Evolutionary conservation across 1,140 invertebrate species (phyloP).

Genomic region (Zaprionus inermis): DNA sequence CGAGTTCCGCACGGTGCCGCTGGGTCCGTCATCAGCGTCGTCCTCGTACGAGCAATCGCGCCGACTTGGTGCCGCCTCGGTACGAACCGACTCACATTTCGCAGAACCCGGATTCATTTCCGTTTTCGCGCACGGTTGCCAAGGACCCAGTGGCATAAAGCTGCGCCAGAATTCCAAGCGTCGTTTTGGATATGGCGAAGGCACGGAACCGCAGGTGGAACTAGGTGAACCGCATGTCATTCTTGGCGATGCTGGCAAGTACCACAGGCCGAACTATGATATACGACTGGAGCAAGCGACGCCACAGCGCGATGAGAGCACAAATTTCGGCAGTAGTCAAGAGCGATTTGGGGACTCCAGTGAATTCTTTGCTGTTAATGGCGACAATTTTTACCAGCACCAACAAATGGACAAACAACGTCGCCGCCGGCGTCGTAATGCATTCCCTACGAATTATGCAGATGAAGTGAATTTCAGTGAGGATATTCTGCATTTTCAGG

Average conservation of each 20-base stretch:
- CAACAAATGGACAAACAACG: slow-evolving; percentile 52
- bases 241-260: slow-evolving; percentile 61
- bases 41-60: slow-evolving; percentile 66
- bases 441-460: slow-evolving; percentile 22
- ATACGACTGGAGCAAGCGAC: slow-evolving; percentile 58
- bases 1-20: slow-evolving; percentile 86
- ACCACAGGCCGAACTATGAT: slow-evolving; percentile 59
- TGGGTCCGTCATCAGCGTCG: slow-evolving; percentile 47
- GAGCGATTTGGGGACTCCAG: slow-evolving; percentile 54
- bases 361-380: slow-evolving; percentile 63
- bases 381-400: slow-evolving; percentile 72
- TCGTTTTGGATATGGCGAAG: slow-evolving; percentile 59
- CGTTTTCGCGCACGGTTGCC: slow-evolving; percentile 92
- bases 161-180: slow-evolving; percentile 79
- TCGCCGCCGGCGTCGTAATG: slow-evolving; percentile 50
- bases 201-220: slow-evolving; percentile 55
- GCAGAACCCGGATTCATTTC: slow-evolving; percentile 92
- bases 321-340: slow-evolving; percentile 56
- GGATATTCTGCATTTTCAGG: slow-evolving; percentile 76
- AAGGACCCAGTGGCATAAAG: slow-evolving; percentile 83
- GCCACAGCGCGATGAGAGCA: slow-evolving; percentile 56
- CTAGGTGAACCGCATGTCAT: slow-evolving; percentile 72
- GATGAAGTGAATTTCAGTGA: slow-evolving; percentile 82
- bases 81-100: slow-evolving; percentile 92
- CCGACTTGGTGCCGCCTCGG: slow-evolving; percentile 88